Evolutionary conservation across 1,140 invertebrate species (phyloP).

Genomic region (Nymphalis io): DNA sequence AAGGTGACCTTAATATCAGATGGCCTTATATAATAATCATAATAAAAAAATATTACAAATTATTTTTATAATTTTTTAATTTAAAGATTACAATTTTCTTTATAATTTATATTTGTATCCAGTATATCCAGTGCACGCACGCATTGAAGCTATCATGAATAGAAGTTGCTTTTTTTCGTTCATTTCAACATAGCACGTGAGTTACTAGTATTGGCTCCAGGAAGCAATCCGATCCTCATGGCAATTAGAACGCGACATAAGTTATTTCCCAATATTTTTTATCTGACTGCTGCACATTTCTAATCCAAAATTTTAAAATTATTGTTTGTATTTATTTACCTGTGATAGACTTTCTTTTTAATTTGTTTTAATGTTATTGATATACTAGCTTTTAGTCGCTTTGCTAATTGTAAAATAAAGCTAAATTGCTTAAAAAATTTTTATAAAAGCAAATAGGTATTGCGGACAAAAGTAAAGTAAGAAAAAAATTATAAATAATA

Average conservation of each 20-base stretch:
- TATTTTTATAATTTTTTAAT: too few species aligned
- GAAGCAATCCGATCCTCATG: conserved; percentile 10
- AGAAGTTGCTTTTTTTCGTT: not conserved
- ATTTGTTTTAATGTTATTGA: not conserved
- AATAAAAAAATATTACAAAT: too few species aligned
- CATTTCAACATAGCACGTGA: conserved; percentile 2
- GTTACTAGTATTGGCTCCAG: conserved; percentile 19
- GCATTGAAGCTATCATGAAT: not conserved
- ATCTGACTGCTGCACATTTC: not conserved
- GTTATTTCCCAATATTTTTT: conserved; percentile 13
- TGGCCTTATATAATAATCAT: too few species aligned
- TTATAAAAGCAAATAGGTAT: too few species aligned
- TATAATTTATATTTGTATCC: too few species aligned
- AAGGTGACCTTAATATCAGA: too few species aligned
- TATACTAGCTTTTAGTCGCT: too few species aligned
- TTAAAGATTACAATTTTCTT: too few species aligned
- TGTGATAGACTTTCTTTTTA: not conserved
- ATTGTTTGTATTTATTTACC: not conserved
- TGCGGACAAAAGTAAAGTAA: too few species aligned
- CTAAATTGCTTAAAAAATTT: too few species aligned
- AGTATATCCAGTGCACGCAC: not conserved
- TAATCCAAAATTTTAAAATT: not conserved
- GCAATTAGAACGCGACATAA: conserved; percentile 13
- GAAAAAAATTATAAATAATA: too few species aligned
- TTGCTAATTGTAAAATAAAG: too few species aligned